A percentile compares a stretch with the other conserved stretches of the same genome.
These are phyloP conservation scores for Pegoplata infirma DNA, from an alignment of 2,888 invertebrate species.

Conservation along the genomic window DNA sequence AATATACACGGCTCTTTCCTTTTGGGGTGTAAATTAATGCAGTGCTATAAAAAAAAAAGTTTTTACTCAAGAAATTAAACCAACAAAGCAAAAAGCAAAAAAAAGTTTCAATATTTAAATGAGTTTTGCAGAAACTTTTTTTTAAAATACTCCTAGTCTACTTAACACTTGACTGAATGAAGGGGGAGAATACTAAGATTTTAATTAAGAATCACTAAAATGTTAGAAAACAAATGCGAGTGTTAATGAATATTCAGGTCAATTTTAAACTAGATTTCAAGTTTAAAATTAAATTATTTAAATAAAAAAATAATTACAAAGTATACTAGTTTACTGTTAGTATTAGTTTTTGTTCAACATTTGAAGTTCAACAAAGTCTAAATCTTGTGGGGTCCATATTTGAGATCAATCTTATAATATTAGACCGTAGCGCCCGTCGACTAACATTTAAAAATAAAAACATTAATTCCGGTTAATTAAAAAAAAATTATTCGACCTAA, in stretches of 20 bases:
- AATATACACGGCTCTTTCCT: constrained; percentile 17
- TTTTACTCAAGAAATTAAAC: constrained; percentile 30
- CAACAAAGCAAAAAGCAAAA: constrained; percentile 13
- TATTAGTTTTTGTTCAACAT: too few relatives aligned
- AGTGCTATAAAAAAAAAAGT: constrained; percentile 21
- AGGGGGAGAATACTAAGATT: constrained; percentile 32
- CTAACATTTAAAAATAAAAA: too few relatives aligned
- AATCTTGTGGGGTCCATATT: too few relatives aligned
- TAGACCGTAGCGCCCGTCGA: too few relatives aligned
- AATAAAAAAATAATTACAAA: too few relatives aligned
- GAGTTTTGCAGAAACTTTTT: constrained; percentile 57
- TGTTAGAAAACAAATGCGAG: constrained; percentile 14
- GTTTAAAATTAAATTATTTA: too few relatives aligned
- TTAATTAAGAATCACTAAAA: constrained; percentile 52
- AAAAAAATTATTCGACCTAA: too few relatives aligned
- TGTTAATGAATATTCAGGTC: constrained; percentile 49
- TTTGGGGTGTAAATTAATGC: constrained; percentile 37
- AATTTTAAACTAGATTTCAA: constrained; percentile 8
- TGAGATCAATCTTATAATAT: too few relatives aligned
- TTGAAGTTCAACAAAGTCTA: too few relatives aligned
- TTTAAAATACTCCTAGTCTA: too few relatives aligned
- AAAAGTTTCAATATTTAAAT: constrained; percentile 49
- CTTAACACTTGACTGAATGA: constrained; percentile 40
- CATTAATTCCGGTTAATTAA: too few relatives aligned
- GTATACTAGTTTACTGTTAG: too few relatives aligned